Evolutionary conservation across 1,140 invertebrate genomes (phyloP).

Genomic region (Penaeus vannamei): DNA sequence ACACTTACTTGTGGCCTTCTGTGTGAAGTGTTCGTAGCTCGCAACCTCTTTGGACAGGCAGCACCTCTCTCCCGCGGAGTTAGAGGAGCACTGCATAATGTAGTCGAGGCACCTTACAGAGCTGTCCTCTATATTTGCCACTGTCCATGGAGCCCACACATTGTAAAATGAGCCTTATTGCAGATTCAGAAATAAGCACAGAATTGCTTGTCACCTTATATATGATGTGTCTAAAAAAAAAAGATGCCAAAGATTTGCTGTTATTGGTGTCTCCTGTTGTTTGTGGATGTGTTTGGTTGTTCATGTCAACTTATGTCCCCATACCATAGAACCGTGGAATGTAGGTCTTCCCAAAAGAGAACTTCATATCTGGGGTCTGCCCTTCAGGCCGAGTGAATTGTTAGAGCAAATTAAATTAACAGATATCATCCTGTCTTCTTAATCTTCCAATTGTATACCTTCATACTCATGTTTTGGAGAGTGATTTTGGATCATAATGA

Average conservation of each 20-base stretch:
- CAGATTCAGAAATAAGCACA: slow-evolving; percentile 50
- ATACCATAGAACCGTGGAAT: slow-evolving; percentile 50
- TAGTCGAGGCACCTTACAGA: slow-evolving; percentile 34
- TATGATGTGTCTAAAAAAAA: slow-evolving; percentile 54
- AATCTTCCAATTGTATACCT: slow-evolving; percentile 63
- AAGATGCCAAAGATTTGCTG: slow-evolving; percentile 65
- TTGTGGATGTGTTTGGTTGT: slow-evolving; percentile 63
- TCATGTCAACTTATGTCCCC: slow-evolving; percentile 55
- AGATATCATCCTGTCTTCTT: slow-evolving; percentile 47
- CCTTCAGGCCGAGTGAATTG: slow-evolving; percentile 4
- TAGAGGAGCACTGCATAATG: slow-evolving; percentile 43
- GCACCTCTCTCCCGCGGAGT: slow-evolving; percentile 27
- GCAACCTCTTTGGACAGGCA: slow-evolving; percentile 48
- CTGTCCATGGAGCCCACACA: slow-evolving; percentile 53
- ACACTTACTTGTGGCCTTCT: slow-evolving; percentile 65
- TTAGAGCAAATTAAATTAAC: slow-evolving; percentile 34
- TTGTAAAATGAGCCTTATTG: slow-evolving; percentile 63
- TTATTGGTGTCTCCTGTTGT: slow-evolving; percentile 63
- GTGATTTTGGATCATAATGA: slow-evolving; percentile 48
- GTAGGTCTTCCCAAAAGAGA: slow-evolving; percentile 64
- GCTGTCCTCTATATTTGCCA: slow-evolving; percentile 37
- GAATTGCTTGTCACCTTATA: slow-evolving; percentile 39
- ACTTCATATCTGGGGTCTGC: slow-evolving; percentile 43
- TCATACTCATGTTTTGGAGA: slow-evolving; percentile 52
- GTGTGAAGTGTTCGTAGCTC: slow-evolving; percentile 59